Conservation (phyloP, 2,113 vertebrate genomes). For the Sus scrofa region T2T-Sscrofa CM000826.6:55809501-55810000, state of each 20-base stretch:
- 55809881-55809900: background rate
- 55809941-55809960: background rate
- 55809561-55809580: background rate
- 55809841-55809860: background rate
- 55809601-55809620: slow-evolving; percentile 8
- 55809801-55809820: background rate
- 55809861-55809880: background rate
- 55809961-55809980: background rate
- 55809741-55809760: slow-evolving; percentile 57
- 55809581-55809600: background rate
- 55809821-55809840: background rate
- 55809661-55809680: background rate
- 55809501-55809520: background rate
- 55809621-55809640: background rate
- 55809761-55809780: slow-evolving; percentile 49
- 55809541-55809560: background rate
- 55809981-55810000: background rate
- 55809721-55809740: background rate
- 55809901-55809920: background rate
- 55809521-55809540: background rate
- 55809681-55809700: background rate
- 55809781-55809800: background rate
- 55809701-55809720: background rate
- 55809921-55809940: background rate
- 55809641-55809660: background rate